phyloP scores from a whole-genome alignment of 2,797 vertebrate species.

The Pempheris klunzingeri region DNA sequence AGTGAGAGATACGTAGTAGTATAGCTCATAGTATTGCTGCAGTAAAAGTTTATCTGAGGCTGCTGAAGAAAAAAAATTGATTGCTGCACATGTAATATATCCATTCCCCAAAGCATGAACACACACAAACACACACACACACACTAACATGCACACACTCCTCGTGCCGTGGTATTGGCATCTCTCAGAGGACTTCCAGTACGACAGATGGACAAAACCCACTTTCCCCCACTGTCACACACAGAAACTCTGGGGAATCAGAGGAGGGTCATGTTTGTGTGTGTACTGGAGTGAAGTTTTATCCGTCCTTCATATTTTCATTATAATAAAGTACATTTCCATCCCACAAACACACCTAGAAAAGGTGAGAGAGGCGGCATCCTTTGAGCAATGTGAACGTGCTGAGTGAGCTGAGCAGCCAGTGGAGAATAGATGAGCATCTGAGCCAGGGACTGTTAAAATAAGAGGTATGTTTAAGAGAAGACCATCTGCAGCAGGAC shows the following conservation, averaged over 20 bases:
- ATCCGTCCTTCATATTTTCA: constrained; percentile 53
- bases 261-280: constrained; percentile 69
- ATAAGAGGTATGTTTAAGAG: constrained; percentile 37
- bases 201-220: constrained; percentile 79
- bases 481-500: constrained; percentile 72
- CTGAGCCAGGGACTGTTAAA: constrained; percentile 67
- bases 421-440: constrained; percentile 69
- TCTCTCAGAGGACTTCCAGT: constrained; percentile 73
- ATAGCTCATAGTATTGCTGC: neutral
- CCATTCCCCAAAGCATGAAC: constrained; percentile 14
- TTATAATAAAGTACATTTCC: constrained; percentile 33
- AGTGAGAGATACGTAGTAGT: constrained; percentile 19
- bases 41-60: neutral
- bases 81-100: constrained; percentile 13
- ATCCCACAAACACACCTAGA: constrained; percentile 31
- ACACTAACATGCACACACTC: constrained; percentile 30
- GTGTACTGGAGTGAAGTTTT: constrained; percentile 77
- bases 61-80: constrained; percentile 17
- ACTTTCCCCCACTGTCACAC: constrained; percentile 62
- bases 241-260: constrained; percentile 70
- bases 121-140: constrained; percentile 34
- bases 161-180: constrained; percentile 37
- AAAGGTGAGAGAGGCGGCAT: constrained; percentile 37
- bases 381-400: constrained; percentile 50
- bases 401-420: constrained; percentile 58